Evolutionary conservation across 2,888 invertebrate genomes (phyloP).

Genomic region (Cerastis rubricosa): DNA sequence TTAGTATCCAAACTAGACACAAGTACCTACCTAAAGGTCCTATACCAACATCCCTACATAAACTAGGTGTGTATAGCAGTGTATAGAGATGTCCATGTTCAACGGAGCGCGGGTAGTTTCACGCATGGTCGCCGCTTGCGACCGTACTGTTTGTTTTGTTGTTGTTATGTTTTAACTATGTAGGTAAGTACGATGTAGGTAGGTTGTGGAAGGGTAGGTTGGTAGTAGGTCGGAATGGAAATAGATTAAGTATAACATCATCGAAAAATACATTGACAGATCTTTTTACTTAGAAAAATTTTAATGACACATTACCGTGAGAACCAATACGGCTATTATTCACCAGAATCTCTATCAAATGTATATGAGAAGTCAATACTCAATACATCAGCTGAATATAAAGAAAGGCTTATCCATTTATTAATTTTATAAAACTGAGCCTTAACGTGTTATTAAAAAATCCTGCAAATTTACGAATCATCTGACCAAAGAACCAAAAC

Average conservation of each 20-base stretch:
- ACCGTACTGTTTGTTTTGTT: constrained; percentile 67
- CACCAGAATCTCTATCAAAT: background rate
- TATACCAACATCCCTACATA: constrained; percentile 33
- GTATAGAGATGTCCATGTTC: constrained; percentile 74
- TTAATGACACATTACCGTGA: background rate
- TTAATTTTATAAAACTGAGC: background rate
- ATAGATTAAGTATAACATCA: background rate
- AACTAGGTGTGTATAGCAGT: constrained; percentile 45
- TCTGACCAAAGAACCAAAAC: constrained; percentile 31
- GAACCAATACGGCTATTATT: background rate
- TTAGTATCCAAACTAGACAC: background rate
- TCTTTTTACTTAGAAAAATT: background rate
- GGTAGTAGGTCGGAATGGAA: background rate
- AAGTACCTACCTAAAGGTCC: background rate
- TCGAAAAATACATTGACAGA: background rate
- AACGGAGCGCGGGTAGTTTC: constrained; percentile 78
- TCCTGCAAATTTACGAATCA: background rate
- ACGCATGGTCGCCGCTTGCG: constrained; percentile 74
- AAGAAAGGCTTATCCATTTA: background rate
- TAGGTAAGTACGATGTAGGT: constrained; percentile 29
- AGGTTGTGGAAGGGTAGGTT: constrained; percentile 3
- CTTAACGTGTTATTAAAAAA: background rate
- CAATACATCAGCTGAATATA: background rate
- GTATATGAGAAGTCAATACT: background rate
- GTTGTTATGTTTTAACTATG: constrained; percentile 62